phyloP scores from a whole-genome alignment of 1,140 invertebrate species.

The Drosophila yakuba region DNA sequence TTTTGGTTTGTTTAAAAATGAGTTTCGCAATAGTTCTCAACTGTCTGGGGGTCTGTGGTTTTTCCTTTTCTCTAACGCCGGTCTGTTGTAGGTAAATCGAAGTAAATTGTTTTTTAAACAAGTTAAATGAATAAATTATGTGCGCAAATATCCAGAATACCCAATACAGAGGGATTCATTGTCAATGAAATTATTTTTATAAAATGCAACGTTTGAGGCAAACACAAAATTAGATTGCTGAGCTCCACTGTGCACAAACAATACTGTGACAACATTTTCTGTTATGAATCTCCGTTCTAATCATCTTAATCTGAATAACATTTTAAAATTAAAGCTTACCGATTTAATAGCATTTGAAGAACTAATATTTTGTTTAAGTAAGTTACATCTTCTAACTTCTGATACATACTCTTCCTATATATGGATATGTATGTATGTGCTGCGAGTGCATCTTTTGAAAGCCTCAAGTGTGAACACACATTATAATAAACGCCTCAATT shows the following conservation, averaged over 20 bases:
- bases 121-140: constrained; percentile 43
- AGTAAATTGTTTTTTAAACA: constrained; percentile 46
- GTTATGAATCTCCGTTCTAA: too few species aligned
- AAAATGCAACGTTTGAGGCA: too few species aligned
- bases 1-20: constrained; percentile 49
- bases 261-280: too few species aligned
- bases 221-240: too few species aligned
- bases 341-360: not conserved
- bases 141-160: not conserved
- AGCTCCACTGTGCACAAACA: too few species aligned
- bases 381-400: not conserved
- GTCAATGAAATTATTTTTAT: not conserved
- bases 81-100: constrained; percentile 41
- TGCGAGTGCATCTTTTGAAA: constrained; percentile 56
- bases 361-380: not conserved
- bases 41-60: constrained; percentile 24
- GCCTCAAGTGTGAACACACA: constrained; percentile 84
- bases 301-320: too few species aligned
- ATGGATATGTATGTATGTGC: not conserved
- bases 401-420: too few species aligned
- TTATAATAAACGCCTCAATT: constrained; percentile 84
- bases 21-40: constrained; percentile 69
- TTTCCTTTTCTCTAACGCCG: constrained; percentile 5
- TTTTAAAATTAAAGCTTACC: not conserved
- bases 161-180: not conserved